Evolutionary conservation across 2,113 vertebrate species (phyloP), one percentile per base, ranked within the genome.

Genomic region (Jaculus jaculus): DNA sequence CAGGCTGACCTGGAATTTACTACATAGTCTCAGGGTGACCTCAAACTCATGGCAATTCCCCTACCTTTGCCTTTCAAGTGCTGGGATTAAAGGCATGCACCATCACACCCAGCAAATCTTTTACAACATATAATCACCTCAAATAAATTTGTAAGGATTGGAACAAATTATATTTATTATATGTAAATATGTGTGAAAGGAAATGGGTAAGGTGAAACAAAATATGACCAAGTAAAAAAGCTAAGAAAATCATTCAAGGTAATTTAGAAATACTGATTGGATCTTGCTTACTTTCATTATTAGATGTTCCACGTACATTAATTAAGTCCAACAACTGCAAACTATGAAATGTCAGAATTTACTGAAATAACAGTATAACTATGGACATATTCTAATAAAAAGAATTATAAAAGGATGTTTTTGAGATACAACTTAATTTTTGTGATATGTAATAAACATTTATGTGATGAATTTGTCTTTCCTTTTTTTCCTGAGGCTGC

Each of bases 361-460:
- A 95, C 20, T 91, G 54, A 96, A 94, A 87, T 63, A 87, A 54
- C n/a, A 71, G 32, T 20, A 84, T 8, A 32, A 68, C 47, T 58
- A 85, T 58, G 32, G 21, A 58, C 26, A 37, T 58, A 37, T 28
- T 54, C 37, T 71, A 32, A 47, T 24, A 30, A 84, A 84, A 51
- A 51, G 65, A 54, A 88, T 93, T 30, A 26, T 17, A 96, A 84
- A 73, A 37, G 95, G 97, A 84, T 54, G 2, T 68, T 84, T 82
- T 87, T 85, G 81, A 93, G 80, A 74, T 30, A 79, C 20, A 34
- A 74, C 32, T 85, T 89, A 92, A 82, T 95, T 86, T 96, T 34
- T 93, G 37, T 85, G 18, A 94, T 92, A 96, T 90, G 83, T 96
- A 87, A 94, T 96, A 90, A 92, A 95, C 85, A 30, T 86, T 92